Conservation (phyloP, 2,797 vertebrate genomes). For the Notoglanidium macrostoma region DNA sequence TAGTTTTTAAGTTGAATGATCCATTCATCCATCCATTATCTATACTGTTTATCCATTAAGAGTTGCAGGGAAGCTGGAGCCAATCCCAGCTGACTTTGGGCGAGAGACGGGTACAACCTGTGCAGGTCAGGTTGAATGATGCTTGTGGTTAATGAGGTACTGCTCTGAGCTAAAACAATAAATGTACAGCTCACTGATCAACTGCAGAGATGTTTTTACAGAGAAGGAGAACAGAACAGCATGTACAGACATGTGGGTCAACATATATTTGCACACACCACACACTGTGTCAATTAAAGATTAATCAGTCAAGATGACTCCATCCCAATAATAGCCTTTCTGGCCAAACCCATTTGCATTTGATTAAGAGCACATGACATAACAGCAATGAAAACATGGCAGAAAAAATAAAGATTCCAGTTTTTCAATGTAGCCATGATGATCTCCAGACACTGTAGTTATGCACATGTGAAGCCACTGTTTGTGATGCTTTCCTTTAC, state of each 20-base stretch:
- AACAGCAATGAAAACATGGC: conserved; percentile 60
- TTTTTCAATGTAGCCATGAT: conserved; percentile 52
- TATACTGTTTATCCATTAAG: too few species aligned
- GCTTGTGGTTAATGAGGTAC: conserved; percentile 4
- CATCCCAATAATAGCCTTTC: conserved; percentile 45
- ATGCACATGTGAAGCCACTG: conserved; percentile 1
- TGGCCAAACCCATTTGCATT: conserved; percentile 47
- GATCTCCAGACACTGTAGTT: conserved; percentile 45
- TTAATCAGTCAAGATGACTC: conserved; percentile 52
- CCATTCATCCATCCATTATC: too few species aligned
- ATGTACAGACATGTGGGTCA: conserved; percentile 32
- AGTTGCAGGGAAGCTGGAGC: too few species aligned
- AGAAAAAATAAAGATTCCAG: conserved; percentile 46
- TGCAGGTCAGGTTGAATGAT: background rate
- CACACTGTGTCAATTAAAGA: conserved; percentile 51
- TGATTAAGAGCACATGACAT: conserved; percentile 61
- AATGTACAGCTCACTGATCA: conserved; percentile 3
- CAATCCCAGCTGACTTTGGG: too few species aligned
- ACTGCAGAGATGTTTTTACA: conserved; percentile 41
- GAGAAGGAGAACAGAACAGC: conserved; percentile 17
- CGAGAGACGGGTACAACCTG: too few species aligned
- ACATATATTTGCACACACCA: conserved; percentile 31
- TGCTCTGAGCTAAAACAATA: conserved; percentile 30
- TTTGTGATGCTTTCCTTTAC: conserved; percentile 19
- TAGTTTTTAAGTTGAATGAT: conserved; percentile 11